Base-by-base conservation (phyloP, 2,888 invertebrate genomes). In the Lasioglossum vierecki region DNA sequence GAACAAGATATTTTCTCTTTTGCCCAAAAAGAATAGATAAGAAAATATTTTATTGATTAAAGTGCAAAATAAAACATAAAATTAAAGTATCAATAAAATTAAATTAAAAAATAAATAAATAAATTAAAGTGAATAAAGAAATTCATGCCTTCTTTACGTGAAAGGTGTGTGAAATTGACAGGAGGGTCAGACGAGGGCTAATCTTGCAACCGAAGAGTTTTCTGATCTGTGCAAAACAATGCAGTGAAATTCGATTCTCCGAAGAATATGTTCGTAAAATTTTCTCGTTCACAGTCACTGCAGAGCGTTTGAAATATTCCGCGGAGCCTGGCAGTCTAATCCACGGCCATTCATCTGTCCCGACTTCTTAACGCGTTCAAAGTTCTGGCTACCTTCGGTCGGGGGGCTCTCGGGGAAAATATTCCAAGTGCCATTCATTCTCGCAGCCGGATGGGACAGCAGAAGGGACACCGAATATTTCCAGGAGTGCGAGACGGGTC, bases 401-500 rank as follows among this genome's bases (percentile, higher is more conserved):
- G 18, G 6, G 6, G 49, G 2, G 4, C 9, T 13, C 70, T 13
- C 70, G 70, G n/a, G 70, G 41, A 70, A 70, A 70, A 70, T 70
- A 70, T 41, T 41, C 70, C n/a, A 41, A 70, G 70, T 41, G n/a
- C 70, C 41, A 41, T 70, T 41, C 41, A 70, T 70, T 70, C 41
- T 41, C 13, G 70, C 41, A 22, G 70, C 41, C 70, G 70, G 70
- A 39, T 70, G 22, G 70, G 39, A 39, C 39, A n/a, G 70, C 70
- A 70, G 70, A 70, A 70, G 70, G 70, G 41, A 70, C 39, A 41
- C 41, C 70, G 70, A 70, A 70, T 41, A 70, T 70, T 70, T 70
- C 6, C n/a, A 41, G 41, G 70, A 11, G 39, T n/a, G 63, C 57
- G 70, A n/a, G 41, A 70, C 70, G n/a, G 39, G 46, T 72, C 85